Evolutionary conservation across 2,888 invertebrate genomes (phyloP).

Genomic region (Phaedon cochleariae): DNA sequence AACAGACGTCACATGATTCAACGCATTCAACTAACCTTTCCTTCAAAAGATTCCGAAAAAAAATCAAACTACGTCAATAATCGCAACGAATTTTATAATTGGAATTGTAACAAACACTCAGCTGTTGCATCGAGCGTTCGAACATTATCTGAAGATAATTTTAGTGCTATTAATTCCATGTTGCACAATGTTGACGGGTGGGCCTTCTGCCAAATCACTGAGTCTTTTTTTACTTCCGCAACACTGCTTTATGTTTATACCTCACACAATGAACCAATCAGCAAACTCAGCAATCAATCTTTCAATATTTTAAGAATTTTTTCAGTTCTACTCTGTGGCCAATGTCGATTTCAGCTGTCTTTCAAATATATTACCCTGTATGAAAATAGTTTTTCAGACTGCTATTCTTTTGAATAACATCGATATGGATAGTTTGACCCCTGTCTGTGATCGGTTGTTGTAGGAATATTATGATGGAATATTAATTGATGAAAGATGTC

Average conservation of each 20-base stretch:
- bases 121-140: conserved; percentile 49
- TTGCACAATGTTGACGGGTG: conserved; percentile 49
- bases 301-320: too few species aligned
- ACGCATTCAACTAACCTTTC: conserved; percentile 37
- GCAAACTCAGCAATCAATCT: too few species aligned
- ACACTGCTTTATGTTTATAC: not conserved
- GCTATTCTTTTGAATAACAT: too few species aligned
- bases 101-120: conserved; percentile 26
- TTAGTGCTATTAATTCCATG: conserved; percentile 47
- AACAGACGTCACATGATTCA: conserved; percentile 1
- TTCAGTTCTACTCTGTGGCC: too few species aligned
- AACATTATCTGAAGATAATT: conserved; percentile 55
- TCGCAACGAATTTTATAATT: conserved; percentile 22
- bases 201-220: conserved; percentile 47
- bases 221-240: conserved; percentile 50
- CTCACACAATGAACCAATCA: too few species aligned
- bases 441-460: too few species aligned
- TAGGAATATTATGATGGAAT: too few species aligned
- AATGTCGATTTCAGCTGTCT: too few species aligned
- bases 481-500: too few species aligned
- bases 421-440: too few species aligned
- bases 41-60: not conserved
- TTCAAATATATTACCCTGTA: too few species aligned
- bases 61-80: conserved; percentile 1
- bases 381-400: too few species aligned